Conservation (phyloP, 2,113 vertebrate genomes). For the Sinocyclocheilus rhinocerous region DNA sequence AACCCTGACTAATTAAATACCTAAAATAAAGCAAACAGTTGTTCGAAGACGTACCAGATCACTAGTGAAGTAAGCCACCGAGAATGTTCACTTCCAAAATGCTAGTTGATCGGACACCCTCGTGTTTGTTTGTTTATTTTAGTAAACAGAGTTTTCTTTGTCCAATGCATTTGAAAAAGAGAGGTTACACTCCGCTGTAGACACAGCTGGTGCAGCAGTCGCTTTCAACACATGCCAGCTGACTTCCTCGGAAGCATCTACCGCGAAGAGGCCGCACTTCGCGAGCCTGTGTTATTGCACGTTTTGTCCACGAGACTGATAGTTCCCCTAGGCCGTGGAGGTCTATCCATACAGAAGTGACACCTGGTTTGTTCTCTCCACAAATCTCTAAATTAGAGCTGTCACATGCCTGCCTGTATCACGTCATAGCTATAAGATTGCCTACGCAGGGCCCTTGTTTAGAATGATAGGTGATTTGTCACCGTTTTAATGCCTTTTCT, state of each 20-base stretch:
- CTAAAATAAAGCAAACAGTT: not conserved
- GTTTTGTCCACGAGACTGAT: constrained; percentile 1
- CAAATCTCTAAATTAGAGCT: constrained; percentile 36
- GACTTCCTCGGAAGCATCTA: not conserved
- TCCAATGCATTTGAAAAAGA: not conserved
- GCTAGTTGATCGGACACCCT: not conserved
- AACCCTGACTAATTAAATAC: not conserved
- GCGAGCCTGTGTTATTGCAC: not conserved
- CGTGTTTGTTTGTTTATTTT: not conserved
- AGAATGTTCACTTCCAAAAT: not conserved
- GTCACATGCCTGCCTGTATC: constrained; percentile 39
- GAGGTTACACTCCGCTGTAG: constrained; percentile 11
- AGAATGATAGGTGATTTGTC: constrained; percentile 37
- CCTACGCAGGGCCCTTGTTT: constrained; percentile 32
- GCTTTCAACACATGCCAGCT: constrained; percentile 20
- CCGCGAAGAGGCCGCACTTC: not conserved
- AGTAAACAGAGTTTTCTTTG: not conserved
- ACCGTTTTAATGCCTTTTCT: constrained; percentile 44
- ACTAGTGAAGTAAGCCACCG: not conserved
- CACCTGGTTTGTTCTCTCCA: constrained; percentile 41
- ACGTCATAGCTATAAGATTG: constrained; percentile 16
- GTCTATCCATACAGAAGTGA: constrained; percentile 11
- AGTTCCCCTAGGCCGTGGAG: constrained; percentile 6
- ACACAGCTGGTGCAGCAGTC: constrained; percentile 20
- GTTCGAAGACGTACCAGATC: not conserved